These are phyloP conservation scores for Acanthopleura granulata DNA, from an alignment of 2,888 invertebrate genomes.

Conservation along the genomic window DNA sequence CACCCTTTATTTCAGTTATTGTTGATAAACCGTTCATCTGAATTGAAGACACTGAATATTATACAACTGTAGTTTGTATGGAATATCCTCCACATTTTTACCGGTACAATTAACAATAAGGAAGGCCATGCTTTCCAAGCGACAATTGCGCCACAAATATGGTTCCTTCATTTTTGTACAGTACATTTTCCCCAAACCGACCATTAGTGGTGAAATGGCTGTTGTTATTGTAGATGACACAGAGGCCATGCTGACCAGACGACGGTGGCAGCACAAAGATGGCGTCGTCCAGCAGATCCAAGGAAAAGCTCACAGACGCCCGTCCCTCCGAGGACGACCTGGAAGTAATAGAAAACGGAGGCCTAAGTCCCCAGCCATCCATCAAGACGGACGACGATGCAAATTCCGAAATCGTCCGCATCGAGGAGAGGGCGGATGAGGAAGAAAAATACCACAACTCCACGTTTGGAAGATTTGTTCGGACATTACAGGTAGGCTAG, in stretches of 20 bases:
- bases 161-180: no score
- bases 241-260: constrained; percentile 14
- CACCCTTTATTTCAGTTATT: no score
- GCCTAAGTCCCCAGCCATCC: constrained; percentile 55
- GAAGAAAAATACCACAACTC: constrained; percentile 40
- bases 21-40: no score
- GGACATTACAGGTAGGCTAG: constrained; percentile 56
- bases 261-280: constrained; percentile 21
- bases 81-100: no score
- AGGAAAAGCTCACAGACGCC: constrained; percentile 43
- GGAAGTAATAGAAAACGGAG: constrained; percentile 59
- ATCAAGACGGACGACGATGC: constrained; percentile 55
- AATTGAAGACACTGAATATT: no score
- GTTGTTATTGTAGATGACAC: neutral
- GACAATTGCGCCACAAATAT: no score
- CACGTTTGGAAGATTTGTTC: constrained; percentile 51
- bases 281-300: constrained; percentile 31
- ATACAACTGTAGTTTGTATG: no score
- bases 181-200: no score
- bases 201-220: no score
- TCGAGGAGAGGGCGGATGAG: constrained; percentile 51
- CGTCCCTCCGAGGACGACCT: constrained; percentile 41
- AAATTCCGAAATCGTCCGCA: constrained; percentile 62
- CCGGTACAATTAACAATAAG: no score
- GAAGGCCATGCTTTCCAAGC: no score